A percentile compares a stretch with the other conserved stretches of the same genome.
phyloP scores from a whole-genome alignment of 2,797 vertebrate genomes.

The Xiphorhynchus erythropygius region DNA sequence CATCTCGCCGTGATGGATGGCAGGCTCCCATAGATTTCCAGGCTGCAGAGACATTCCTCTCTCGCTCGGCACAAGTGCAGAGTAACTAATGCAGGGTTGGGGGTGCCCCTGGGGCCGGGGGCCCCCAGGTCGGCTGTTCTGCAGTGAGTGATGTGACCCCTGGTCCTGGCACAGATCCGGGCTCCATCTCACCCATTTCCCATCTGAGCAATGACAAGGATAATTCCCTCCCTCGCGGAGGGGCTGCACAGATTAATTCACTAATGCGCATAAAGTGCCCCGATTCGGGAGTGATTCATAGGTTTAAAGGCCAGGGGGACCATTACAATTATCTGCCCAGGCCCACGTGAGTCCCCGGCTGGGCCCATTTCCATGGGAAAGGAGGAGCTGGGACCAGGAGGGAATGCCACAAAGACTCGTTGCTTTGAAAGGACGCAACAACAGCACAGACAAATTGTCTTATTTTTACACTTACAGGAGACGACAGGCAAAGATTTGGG shows the following conservation, averaged over 20 bases:
- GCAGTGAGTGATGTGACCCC: background rate
- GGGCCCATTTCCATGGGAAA: background rate
- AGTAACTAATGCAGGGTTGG: background rate
- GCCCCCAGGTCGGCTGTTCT: background rate
- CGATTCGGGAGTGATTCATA: background rate
- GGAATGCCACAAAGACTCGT: background rate
- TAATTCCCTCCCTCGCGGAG: background rate
- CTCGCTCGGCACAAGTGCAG: background rate
- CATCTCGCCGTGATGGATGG: too few species aligned
- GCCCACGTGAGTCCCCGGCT: background rate
- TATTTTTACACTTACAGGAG: background rate
- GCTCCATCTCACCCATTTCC: conserved; percentile 10
- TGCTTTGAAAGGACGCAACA: background rate
- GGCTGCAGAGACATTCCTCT: background rate
- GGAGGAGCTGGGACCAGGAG: background rate
- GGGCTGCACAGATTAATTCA: conserved; percentile 14
- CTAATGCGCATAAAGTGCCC: conserved; percentile 41
- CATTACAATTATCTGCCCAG: background rate
- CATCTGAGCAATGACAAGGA: background rate
- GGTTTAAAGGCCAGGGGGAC: background rate
- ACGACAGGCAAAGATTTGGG: accelerated
- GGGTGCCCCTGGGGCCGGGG: background rate
- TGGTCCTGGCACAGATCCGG: background rate
- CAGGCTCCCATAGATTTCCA: background rate
- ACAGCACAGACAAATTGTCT: accelerated